A percentile compares a stretch with the other conserved stretches of the same genome.
Evolutionary conservation across 2,888 invertebrate genomes (phyloP).

Genomic region (Himalopsyche japonica): DNA sequence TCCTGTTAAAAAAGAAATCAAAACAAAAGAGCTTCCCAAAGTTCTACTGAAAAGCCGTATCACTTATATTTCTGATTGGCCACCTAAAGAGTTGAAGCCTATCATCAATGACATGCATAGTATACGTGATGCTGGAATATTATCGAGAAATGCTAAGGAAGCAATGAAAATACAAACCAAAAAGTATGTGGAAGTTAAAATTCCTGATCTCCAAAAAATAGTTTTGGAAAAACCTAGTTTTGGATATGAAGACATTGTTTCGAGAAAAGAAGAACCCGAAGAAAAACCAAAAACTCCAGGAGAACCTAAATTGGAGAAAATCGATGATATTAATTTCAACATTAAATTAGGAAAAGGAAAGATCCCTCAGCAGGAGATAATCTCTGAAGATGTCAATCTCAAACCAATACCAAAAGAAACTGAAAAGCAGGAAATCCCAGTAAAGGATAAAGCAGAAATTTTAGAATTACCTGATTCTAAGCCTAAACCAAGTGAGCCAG

Average conservation of each 20-base stretch:
- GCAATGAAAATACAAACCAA: constrained; percentile 51
- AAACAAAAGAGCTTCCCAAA: constrained; percentile 24
- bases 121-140: constrained; percentile 47
- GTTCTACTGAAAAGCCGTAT: constrained; percentile 29
- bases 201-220: constrained; percentile 45
- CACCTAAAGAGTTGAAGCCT: constrained; percentile 43
- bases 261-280: constrained; percentile 45
- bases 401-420: constrained; percentile 47
- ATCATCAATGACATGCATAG: constrained; percentile 11
- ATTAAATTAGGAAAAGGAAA: constrained; percentile 31
- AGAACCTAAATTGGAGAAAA: constrained; percentile 44
- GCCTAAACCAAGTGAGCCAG: not conserved
- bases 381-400: constrained; percentile 47
- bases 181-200: constrained; percentile 45
- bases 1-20: constrained; percentile 20
- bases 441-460: not conserved
- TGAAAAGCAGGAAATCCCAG: constrained; percentile 43
- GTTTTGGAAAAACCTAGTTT: constrained; percentile 61
- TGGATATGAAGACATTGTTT: constrained; percentile 56
- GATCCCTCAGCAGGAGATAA: constrained; percentile 26
- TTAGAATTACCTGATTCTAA: not conserved
- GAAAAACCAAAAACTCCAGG: constrained; percentile 45
- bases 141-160: constrained; percentile 57
- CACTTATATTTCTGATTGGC: constrained; percentile 22
- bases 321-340: constrained; percentile 44